Conservation (phyloP, 2,113 vertebrate species). For the Sinocyclocheilus grahami region DNA sequence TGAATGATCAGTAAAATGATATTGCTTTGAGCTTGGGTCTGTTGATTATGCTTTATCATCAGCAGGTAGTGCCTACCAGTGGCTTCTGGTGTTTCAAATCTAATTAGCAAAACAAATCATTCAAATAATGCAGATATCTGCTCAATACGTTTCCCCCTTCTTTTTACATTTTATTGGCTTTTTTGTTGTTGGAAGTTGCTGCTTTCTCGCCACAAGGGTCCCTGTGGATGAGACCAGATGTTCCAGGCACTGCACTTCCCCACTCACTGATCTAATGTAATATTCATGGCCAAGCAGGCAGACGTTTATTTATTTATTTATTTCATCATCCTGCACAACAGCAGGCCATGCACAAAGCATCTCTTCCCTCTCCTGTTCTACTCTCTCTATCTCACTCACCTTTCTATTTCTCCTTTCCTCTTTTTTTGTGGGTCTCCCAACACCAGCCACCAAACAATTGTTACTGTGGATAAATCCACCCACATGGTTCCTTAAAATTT, state of each 20-base stretch:
- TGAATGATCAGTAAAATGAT: background rate
- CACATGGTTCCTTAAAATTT: constrained; percentile 11
- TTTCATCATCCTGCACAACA: constrained; percentile 77
- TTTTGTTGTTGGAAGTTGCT: constrained; percentile 71
- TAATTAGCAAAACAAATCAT: constrained; percentile 82
- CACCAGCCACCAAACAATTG: constrained; percentile 3
- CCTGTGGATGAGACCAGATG: constrained; percentile 82
- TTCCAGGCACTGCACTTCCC: constrained; percentile 80
- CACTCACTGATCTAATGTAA: constrained; percentile 81
- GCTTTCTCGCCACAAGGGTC: constrained; percentile 82
- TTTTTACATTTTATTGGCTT: constrained; percentile 71
- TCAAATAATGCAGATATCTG: constrained; percentile 75
- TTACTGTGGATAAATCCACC: constrained; percentile 16
- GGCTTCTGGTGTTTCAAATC: constrained; percentile 75
- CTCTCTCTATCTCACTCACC: constrained; percentile 14
- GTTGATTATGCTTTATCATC: constrained; percentile 34
- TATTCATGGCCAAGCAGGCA: constrained; percentile 83
- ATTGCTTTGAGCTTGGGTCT: constrained; percentile 1
- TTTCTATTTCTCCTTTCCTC: constrained; percentile 51
- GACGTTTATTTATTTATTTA: constrained; percentile 76
- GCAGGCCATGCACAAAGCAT: constrained; percentile 63
- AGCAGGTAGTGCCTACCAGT: constrained; percentile 61
- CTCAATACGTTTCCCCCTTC: constrained; percentile 57
- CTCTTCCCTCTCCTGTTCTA: constrained; percentile 59
- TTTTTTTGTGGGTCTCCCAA: background rate